Evolutionary conservation across 2,888 invertebrate genomes (phyloP).

Genomic region (Chloroclysta siterata): DNA sequence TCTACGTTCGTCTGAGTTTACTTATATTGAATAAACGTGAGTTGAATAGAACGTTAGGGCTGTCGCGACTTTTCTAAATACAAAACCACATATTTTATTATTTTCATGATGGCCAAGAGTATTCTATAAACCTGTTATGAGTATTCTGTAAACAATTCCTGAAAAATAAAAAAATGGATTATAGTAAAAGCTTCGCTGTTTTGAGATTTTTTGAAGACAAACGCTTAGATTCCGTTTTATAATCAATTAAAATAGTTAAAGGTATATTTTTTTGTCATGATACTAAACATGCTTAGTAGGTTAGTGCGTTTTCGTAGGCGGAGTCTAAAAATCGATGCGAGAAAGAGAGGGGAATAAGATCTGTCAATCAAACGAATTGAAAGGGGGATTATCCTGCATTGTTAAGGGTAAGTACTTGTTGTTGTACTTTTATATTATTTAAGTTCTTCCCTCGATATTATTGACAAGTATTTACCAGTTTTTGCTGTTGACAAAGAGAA

Average conservation of each 20-base stretch:
- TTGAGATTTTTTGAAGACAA: too few relatives aligned
- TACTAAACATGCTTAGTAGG: not conserved
- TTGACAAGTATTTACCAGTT: slow-evolving; percentile 25
- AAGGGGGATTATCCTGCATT: slow-evolving; percentile 54
- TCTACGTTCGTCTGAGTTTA: slow-evolving; percentile 80
- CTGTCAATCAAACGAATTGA: slow-evolving; percentile 65
- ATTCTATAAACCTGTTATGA: too few relatives aligned
- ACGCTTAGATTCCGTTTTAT: not conserved
- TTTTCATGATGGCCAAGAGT: not conserved
- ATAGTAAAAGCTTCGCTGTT: too few relatives aligned
- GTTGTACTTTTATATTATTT: slow-evolving; percentile 27
- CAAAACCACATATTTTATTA: not conserved
- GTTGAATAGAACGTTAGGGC: slow-evolving; percentile 80
- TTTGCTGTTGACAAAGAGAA: slow-evolving; percentile 34
- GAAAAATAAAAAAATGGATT: too few relatives aligned
- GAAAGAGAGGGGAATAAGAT: slow-evolving; percentile 51
- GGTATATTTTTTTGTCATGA: not conserved
- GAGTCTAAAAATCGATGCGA: slow-evolving; percentile 49
- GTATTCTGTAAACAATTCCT: too few relatives aligned
- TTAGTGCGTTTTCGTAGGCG: slow-evolving; percentile 46
- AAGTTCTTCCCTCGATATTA: slow-evolving; percentile 10
- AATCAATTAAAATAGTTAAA: too few relatives aligned
- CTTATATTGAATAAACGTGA: slow-evolving; percentile 86
- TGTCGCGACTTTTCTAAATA: slow-evolving; percentile 46
- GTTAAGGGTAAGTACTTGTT: slow-evolving; percentile 38